Conservation (phyloP, 2,888 invertebrate species). For the Venustoraphidia nigricollis region DNA sequence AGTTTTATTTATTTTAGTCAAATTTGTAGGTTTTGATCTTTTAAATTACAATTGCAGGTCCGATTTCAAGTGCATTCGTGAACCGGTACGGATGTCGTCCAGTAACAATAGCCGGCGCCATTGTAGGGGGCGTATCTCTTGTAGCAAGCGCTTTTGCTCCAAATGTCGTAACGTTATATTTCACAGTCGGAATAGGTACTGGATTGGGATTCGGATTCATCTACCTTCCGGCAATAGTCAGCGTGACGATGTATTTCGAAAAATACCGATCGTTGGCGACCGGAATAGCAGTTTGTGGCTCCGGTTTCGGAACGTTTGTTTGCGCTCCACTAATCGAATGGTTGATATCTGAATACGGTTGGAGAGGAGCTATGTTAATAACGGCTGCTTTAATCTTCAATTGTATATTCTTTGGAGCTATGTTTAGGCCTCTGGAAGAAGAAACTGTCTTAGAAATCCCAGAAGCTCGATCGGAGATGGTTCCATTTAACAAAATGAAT, state of each 20-base stretch:
- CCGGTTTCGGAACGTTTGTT: conserved; percentile 87
- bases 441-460: conserved; percentile 10
- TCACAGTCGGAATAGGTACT: conserved; percentile 89
- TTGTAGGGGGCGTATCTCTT: conserved; percentile 64
- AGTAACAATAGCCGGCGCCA: conserved; percentile 80
- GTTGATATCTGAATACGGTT: conserved; percentile 57
- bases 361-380: conserved; percentile 78
- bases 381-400: conserved; percentile 73
- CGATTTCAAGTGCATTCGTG: conserved; percentile 86
- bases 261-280: conserved; percentile 87
- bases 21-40: too few relatives aligned
- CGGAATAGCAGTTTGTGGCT: conserved; percentile 90
- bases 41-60: conserved; percentile 55
- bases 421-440: conserved; percentile 68
- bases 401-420: conserved; percentile 77
- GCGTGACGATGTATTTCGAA: conserved; percentile 96
- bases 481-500: conserved; percentile 21
- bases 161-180: conserved; percentile 68
- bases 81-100: conserved; percentile 87
- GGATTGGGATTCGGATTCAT: conserved; percentile 94
- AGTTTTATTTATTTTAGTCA: too few relatives aligned
- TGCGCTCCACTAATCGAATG: conserved; percentile 67
- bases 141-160: conserved; percentile 66
- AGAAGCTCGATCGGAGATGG: neutral
- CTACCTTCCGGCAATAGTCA: conserved; percentile 94